phyloP scores from a whole-genome alignment of 2,888 invertebrate species.

The Polydrusus cervinus region DNA sequence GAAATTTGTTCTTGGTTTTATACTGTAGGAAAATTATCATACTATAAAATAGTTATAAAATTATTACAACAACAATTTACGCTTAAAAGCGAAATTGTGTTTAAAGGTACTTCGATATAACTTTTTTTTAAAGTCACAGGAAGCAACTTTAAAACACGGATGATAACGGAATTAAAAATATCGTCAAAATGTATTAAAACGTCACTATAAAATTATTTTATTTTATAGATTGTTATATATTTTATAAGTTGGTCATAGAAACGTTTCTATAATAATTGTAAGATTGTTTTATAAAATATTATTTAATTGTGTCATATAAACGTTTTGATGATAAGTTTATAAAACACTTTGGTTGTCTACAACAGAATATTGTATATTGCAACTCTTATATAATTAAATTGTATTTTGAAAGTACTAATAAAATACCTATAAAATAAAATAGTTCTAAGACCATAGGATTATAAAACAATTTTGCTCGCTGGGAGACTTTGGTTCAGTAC shows the following conservation, averaged over 20 bases:
- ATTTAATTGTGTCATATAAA: slow-evolving; percentile 20
- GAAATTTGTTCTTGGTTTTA: slow-evolving; percentile 5
- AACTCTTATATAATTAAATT: slow-evolving; percentile 9
- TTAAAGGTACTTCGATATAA: slow-evolving; percentile 12
- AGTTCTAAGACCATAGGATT: neutral
- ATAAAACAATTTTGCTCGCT: slow-evolving; percentile 25
- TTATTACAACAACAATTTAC: slow-evolving; percentile 17
- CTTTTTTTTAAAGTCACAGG: slow-evolving; percentile 20
- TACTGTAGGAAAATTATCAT: neutral
- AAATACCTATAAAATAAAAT: slow-evolving; percentile 25
- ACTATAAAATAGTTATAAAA: slow-evolving; percentile 21
- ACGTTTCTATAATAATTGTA: slow-evolving; percentile 12
- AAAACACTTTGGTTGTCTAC: slow-evolving; percentile 24
- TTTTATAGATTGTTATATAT: slow-evolving; percentile 29
- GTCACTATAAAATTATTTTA: slow-evolving; percentile 16
- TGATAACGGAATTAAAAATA: slow-evolving; percentile 10
- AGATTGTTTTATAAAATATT: slow-evolving; percentile 8
- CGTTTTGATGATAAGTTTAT: slow-evolving; percentile 25
- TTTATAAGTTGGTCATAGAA: slow-evolving; percentile 21
- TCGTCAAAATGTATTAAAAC: too few relatives aligned
- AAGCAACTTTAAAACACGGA: slow-evolving; percentile 19
- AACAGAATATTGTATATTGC: slow-evolving; percentile 21
- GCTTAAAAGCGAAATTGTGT: slow-evolving; percentile 10
- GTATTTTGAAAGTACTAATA: slow-evolving; percentile 25
- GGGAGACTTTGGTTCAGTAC: slow-evolving; percentile 17